These are phyloP conservation scores for Cephalopholis sonnerati DNA, from an alignment of 2,113 vertebrate genomes.

Conservation along the genomic window DNA sequence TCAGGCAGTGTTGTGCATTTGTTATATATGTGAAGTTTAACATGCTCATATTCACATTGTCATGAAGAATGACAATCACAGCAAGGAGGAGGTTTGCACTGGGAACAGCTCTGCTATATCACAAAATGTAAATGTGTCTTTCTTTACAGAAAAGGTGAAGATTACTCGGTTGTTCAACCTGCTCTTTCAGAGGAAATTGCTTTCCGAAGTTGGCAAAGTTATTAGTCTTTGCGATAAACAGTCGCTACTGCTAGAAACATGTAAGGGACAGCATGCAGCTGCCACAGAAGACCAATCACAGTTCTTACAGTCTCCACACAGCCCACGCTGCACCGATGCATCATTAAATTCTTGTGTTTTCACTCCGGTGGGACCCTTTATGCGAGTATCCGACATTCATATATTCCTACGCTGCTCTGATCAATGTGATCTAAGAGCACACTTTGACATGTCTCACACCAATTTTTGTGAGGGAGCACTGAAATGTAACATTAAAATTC, in stretches of 20 bases:
- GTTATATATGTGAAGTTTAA: conserved; percentile 20
- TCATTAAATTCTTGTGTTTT: conserved; percentile 18
- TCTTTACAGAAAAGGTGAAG: conserved; percentile 10
- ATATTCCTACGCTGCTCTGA: conserved; percentile 29
- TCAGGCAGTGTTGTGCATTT: conserved; percentile 19
- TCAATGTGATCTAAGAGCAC: conserved; percentile 29
- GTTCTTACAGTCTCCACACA: conserved; percentile 7
- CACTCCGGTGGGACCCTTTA: conserved; percentile 8
- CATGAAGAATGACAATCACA: not conserved
- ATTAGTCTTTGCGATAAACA: conserved; percentile 27
- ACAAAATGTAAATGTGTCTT: conserved; percentile 15
- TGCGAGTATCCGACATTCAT: not conserved
- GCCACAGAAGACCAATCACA: conserved; percentile 13
- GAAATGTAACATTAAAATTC: conserved; percentile 12
- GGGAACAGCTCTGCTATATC: not conserved
- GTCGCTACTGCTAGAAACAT: not conserved
- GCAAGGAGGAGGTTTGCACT: not conserved
- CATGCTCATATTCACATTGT: conserved; percentile 6
- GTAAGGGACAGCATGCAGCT: conserved; percentile 1
- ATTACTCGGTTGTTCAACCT: not conserved
- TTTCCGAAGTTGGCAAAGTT: conserved; percentile 25
- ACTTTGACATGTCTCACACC: conserved; percentile 16
- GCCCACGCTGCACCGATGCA: conserved; percentile 3
- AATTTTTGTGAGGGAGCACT: not conserved
- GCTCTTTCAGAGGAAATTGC: conserved; percentile 23